These are phyloP conservation scores for Actinia tenebrosa DNA, from an alignment of 64 coral and sea anemone genomes.

Conservation along the genomic window DNA sequence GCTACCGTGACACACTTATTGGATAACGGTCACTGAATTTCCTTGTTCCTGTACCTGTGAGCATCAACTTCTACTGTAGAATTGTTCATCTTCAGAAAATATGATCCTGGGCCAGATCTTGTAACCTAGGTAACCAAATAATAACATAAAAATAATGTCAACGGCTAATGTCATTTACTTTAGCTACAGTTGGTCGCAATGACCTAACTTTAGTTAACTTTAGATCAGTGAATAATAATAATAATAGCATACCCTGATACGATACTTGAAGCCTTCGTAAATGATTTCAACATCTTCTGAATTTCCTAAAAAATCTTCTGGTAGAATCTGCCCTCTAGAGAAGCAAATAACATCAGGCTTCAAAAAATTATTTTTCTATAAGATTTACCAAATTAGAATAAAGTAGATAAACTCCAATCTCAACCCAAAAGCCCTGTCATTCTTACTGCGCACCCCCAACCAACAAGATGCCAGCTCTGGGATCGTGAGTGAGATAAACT, in stretches of 20 bases:
- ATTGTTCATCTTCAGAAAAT: conserved; percentile 83
- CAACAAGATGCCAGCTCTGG: too few species aligned
- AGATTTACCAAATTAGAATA: too few species aligned
- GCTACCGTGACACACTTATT: too few species aligned
- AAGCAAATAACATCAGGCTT: background rate
- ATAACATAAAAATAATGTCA: background rate
- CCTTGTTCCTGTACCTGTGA: conserved; percentile 87
- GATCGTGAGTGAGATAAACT: too few species aligned
- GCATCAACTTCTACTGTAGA: conserved; percentile 83
- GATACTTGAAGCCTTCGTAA: conserved; percentile 86
- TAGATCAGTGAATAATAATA: background rate
- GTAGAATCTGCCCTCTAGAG: conserved; percentile 89
- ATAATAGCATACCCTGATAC: conserved; percentile 37
- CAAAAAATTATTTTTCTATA: too few species aligned
- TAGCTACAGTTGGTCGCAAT: too few species aligned
- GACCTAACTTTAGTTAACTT: too few species aligned
- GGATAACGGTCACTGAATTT: background rate
- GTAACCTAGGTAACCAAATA: conserved; percentile 32
- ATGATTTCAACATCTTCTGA: conserved; percentile 91
- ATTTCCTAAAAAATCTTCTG: conserved; percentile 61
- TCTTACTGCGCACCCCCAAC: too few species aligned
- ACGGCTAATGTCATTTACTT: too few species aligned
- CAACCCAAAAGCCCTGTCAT: too few species aligned
- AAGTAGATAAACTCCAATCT: too few species aligned
- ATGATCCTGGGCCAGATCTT: conserved; percentile 79